Evolutionary conservation across 2,797 vertebrate species (phyloP).

Genomic region (Lacerta bilineata): DNA sequence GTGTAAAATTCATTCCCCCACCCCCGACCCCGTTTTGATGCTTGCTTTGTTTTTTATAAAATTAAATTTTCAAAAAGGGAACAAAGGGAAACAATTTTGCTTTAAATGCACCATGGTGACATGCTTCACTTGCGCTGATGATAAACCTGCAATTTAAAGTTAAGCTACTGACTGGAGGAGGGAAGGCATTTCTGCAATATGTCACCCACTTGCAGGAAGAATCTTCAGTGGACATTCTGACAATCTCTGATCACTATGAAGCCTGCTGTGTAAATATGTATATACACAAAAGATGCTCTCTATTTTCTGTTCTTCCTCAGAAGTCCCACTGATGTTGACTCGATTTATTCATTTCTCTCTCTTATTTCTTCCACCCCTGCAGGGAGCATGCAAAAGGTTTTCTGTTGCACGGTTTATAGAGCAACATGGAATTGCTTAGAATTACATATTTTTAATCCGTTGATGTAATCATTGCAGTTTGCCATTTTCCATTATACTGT

Average conservation of each 20-base stretch:
- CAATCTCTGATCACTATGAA: slow-evolving; percentile 18
- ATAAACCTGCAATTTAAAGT: slow-evolving; percentile 49
- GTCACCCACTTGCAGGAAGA: slow-evolving; percentile 21
- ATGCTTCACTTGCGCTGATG: slow-evolving; percentile 22
- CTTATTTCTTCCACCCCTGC: slow-evolving; percentile 2
- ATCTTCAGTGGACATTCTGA: slow-evolving; percentile 22
- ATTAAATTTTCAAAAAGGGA: slow-evolving; percentile 34
- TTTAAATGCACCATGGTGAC: slow-evolving; percentile 13
- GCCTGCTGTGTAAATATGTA: slow-evolving; percentile 26
- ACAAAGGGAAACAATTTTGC: slow-evolving; percentile 17
- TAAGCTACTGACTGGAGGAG: slow-evolving; percentile 37
- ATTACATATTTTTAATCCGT: slow-evolving; percentile 41
- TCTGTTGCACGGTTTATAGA: slow-evolving; percentile 33
- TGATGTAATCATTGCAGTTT: slow-evolving; percentile 39
- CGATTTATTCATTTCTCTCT: slow-evolving; percentile 43
- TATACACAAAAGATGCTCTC: slow-evolving; percentile 13
- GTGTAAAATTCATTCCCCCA: not conserved
- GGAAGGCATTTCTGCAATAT: slow-evolving; percentile 36
- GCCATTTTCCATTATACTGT: slow-evolving; percentile 40
- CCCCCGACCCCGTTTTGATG: not conserved
- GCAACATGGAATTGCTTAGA: slow-evolving; percentile 28
- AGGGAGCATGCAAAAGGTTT: slow-evolving; percentile 16
- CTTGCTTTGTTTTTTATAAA: slow-evolving; percentile 29
- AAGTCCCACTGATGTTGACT: slow-evolving; percentile 34
- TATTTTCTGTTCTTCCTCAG: not conserved